Conservation (phyloP, 2,888 invertebrate genomes). For the Cylloceria caligata region DNA sequence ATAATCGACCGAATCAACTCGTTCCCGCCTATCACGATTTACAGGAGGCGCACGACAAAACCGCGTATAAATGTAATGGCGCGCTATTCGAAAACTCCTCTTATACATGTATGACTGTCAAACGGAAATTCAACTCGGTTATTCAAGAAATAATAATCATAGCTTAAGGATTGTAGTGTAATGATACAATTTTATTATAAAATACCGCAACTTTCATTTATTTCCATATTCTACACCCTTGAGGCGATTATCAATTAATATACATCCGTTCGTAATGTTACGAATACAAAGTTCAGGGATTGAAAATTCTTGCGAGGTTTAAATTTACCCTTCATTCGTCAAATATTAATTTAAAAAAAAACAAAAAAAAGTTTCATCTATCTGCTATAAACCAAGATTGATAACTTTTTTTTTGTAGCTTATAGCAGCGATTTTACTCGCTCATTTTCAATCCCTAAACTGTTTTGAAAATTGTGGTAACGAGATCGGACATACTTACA, state of each 20-base stretch:
- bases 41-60: background rate
- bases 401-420: background rate
- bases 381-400: constrained; percentile 10
- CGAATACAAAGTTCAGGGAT: constrained; percentile 65
- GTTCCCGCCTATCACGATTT: constrained; percentile 14
- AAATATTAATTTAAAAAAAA: background rate
- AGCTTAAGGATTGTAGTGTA: background rate
- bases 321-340: constrained; percentile 1
- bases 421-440: constrained; percentile 6
- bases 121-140: too few relatives aligned
- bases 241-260: constrained; percentile 76
- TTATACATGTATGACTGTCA: too few relatives aligned
- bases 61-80: background rate
- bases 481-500: constrained; percentile 50
- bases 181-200: constrained; percentile 74
- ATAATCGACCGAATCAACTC: background rate
- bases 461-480: constrained; percentile 21
- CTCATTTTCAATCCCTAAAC: constrained; percentile 58
- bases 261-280: constrained; percentile 70
- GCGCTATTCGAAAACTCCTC: constrained; percentile 20
- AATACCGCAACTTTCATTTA: constrained; percentile 81
- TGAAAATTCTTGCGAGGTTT: constrained; percentile 44
- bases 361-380: too few relatives aligned
- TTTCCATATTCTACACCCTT: constrained; percentile 75
- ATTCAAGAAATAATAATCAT: too few relatives aligned